Evolutionary conservation across 1,140 invertebrate genomes (phyloP), one percentile per base, ranked within the genome.

Genomic region (Neuroterus valhalla): DNA sequence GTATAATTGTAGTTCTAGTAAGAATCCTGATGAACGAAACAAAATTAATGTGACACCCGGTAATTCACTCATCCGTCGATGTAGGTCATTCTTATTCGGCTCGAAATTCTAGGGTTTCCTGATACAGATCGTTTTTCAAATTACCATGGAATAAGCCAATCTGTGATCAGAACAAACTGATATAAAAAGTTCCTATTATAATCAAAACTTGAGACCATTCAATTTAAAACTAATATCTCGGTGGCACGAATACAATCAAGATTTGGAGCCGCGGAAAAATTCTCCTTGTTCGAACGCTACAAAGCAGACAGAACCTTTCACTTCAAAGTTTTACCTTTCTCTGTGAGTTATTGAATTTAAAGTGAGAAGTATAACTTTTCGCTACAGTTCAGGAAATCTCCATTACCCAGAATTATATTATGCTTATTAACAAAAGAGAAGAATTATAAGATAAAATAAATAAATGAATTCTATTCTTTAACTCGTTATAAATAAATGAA

Each of bases 61-160:
- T 14, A 62, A 26, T 62, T 2, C 15, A 6, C 31, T 62, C 52
- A 26, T 62, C 5, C n/a, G 15, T 31, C 31, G n/a, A 62, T 62
- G 3, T 62, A 26, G 55, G 55, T 62, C 55, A 62, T 31, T 31
- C 23, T 62, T 62, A 38, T 38, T 62, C 55, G 31, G 31, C 23
- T 62, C 23, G 55, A 62, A 62, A 62, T 62, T 62, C 55, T 62
- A 62, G 23, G 55, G 31, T 62, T 31, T 62, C 26, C 21, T 31
- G 15, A 31, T 31, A 15, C 55, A 62, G 23, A 62, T 62, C 55
- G 14, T n/a, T 62, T 62, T 62, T 31, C 26, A 62, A 62, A 62
- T 62, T 31, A 4, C 55, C 26, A 12, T 12, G 12, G 55, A 62
- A 62, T 38, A 62, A 62, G 31, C 21, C 23, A 62, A 23, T 62